Conservation (phyloP, 2,888 invertebrate species). For the Eupithecia exiguata region DNA sequence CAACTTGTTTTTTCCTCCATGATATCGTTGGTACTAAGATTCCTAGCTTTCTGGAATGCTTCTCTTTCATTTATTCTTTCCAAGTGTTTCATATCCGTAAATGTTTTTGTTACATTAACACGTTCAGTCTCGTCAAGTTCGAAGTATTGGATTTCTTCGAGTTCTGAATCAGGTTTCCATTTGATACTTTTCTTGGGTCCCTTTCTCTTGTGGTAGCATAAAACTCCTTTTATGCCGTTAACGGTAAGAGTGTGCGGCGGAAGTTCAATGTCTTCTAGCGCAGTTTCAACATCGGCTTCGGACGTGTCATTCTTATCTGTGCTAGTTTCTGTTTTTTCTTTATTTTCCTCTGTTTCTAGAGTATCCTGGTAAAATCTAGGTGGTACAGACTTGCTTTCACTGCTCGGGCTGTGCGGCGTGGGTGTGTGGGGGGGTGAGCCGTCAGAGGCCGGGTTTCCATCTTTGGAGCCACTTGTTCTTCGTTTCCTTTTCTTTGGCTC, state of each 20-base stretch:
- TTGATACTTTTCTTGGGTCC: conserved; percentile 91
- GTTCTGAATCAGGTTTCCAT: conserved; percentile 91
- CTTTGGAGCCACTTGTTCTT: conserved; percentile 87
- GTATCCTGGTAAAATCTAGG: conserved; percentile 96
- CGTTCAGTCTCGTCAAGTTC: conserved; percentile 98
- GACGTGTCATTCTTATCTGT: conserved; percentile 57
- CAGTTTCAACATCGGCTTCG: conserved; percentile 56
- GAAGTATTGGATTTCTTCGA: conserved; percentile 94
- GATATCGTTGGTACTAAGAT: conserved; percentile 88
- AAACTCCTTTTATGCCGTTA: conserved; percentile 89
- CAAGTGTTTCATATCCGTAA: conserved; percentile 95
- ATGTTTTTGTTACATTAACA: conserved; percentile 96
- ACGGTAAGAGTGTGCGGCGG: conserved; percentile 72
- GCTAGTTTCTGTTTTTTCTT: conserved; percentile 71
- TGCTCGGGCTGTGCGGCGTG: conserved; percentile 76
- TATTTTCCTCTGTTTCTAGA: conserved; percentile 87
- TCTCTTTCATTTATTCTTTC: conserved; percentile 94
- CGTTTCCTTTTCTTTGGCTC: conserved; percentile 92
- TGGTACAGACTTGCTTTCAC: conserved; percentile 82
- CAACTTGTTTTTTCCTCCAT: conserved; percentile 93
- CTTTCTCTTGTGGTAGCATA: conserved; percentile 89
- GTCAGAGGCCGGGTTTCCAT: conserved; percentile 78
- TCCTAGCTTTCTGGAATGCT: conserved; percentile 90
- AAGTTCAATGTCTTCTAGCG: conserved; percentile 68
- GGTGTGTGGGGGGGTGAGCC: conserved; percentile 84